These are phyloP conservation scores for Scytalopus superciliaris DNA, from an alignment of 2,113 vertebrate species.

Conservation along the genomic window DNA sequence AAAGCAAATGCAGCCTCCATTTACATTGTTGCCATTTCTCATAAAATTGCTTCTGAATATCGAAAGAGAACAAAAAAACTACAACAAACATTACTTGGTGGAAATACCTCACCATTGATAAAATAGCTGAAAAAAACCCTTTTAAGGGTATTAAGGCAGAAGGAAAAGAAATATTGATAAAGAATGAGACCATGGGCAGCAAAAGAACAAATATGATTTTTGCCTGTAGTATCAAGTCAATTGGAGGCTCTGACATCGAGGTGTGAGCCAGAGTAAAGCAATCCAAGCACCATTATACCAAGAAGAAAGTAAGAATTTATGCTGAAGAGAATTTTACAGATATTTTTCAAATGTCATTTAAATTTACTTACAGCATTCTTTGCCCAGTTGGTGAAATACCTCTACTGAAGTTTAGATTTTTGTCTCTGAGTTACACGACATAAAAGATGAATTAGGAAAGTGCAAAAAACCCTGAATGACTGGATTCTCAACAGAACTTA, in stretches of 20 bases:
- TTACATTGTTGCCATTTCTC: background rate
- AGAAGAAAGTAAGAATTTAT: background rate
- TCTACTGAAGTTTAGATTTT: background rate
- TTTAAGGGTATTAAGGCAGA: background rate
- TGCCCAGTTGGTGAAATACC: background rate
- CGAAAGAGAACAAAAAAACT: background rate
- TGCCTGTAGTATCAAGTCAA: background rate
- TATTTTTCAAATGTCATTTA: background rate
- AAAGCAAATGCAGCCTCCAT: background rate
- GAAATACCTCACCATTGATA: background rate
- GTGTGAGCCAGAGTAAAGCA: background rate
- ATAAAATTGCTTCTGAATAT: background rate
- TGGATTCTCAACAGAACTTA: background rate
- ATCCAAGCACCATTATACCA: background rate
- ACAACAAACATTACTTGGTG: background rate
- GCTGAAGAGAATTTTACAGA: background rate
- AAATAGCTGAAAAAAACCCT: background rate
- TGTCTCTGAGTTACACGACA: background rate
- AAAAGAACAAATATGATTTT: background rate
- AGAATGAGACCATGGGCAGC: background rate
- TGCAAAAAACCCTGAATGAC: background rate
- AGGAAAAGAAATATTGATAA: background rate
- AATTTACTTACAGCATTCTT: background rate
- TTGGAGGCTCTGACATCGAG: background rate
- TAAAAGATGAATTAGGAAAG: background rate